phyloP scores from a whole-genome alignment of 2,888 invertebrate species.

The Imbricaverruca yamaguchii region DNA sequence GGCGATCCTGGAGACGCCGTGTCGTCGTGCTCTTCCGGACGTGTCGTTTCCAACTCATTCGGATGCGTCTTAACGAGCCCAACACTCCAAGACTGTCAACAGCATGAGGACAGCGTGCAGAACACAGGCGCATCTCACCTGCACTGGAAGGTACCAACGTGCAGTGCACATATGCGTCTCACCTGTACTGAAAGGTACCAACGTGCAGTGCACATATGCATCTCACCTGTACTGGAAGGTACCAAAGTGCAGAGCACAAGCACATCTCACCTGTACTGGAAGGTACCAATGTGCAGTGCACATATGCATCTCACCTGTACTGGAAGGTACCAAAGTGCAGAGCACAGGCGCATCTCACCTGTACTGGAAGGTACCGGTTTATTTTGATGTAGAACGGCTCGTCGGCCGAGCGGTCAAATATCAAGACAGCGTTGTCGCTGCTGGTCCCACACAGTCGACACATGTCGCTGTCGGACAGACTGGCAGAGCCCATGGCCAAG shows the following conservation, averaged over 20 bases:
- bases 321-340: not conserved
- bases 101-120: not conserved
- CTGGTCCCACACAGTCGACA: not conserved
- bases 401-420: not conserved
- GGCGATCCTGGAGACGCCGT: too few species aligned
- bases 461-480: not conserved
- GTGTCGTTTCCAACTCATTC: too few species aligned
- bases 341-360: not conserved
- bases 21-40: too few species aligned
- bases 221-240: not conserved
- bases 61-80: too few species aligned
- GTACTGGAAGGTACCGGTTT: not conserved
- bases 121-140: not conserved
- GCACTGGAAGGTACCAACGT: not conserved
- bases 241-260: not conserved
- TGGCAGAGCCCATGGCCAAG: not conserved
- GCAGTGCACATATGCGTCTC: not conserved
- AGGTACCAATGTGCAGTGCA: too few species aligned
- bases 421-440: not conserved
- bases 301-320: too few species aligned
- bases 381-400: constrained; percentile 2
- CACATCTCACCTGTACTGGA: too few species aligned
- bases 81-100: not conserved
- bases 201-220: too few species aligned
- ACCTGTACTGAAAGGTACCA: too few species aligned